phyloP scores from a whole-genome alignment of 1,140 invertebrate species.

The Telenomus remus region DNA sequence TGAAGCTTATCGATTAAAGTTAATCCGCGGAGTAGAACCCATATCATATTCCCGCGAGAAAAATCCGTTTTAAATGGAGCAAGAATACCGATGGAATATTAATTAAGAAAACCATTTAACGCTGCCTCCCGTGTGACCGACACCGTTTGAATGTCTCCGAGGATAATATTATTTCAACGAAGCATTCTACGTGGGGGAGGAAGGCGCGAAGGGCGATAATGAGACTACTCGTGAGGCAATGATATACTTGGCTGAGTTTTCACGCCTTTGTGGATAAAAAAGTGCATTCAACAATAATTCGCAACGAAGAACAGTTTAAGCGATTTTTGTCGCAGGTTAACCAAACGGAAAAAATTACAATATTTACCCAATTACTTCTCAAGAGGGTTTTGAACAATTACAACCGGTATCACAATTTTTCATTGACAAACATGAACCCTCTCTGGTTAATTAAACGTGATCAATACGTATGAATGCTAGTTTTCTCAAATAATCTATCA shows the following conservation, averaged over 20 bases:
- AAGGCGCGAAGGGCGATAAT: conserved; percentile 22
- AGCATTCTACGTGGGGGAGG: conserved; percentile 2
- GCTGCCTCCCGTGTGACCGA: conserved; percentile 56
- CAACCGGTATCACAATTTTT: neutral
- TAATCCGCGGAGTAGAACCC: conserved; percentile 36
- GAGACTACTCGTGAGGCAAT: conserved; percentile 29
- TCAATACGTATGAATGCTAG: no score
- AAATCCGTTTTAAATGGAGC: conserved; percentile 59
- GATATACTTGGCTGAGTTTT: conserved; percentile 24
- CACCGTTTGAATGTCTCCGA: conserved; percentile 43
- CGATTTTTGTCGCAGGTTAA: conserved; percentile 31
- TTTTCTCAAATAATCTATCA: no score
- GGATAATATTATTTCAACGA: conserved; percentile 52
- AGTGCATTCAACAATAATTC: conserved; percentile 38
- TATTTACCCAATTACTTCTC: conserved; percentile 28
- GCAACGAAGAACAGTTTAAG: conserved; percentile 23
- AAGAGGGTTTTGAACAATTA: conserved; percentile 5
- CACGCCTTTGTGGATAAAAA: conserved; percentile 44
- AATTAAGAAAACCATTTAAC: conserved; percentile 69
- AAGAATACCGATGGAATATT: conserved; percentile 70
- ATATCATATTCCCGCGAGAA: conserved; percentile 18
- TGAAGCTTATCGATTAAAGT: conserved; percentile 22
- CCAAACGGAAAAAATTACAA: conserved; percentile 37
- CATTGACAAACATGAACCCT: no score
- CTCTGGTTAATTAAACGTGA: no score